Percentiles rank a stretch among this genome's conserved stretches.
These are phyloP conservation scores for Crossocerus cetratus DNA, from an alignment of 2,888 invertebrate genomes.

Conservation along the genomic window DNA sequence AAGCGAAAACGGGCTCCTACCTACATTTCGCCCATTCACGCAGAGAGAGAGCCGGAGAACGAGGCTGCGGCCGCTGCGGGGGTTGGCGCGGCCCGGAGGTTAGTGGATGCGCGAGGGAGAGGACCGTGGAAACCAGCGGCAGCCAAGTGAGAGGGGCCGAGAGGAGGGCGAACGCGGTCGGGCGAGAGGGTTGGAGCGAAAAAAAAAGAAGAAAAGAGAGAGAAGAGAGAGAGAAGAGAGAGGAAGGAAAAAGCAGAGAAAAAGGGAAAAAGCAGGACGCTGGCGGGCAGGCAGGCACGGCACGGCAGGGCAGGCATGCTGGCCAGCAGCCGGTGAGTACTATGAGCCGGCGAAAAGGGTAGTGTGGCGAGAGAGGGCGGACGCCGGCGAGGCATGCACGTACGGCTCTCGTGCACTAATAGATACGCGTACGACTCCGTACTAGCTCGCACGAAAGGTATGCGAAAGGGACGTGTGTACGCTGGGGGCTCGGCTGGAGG, in stretches of 20 bases:
- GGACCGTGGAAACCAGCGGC: no score
- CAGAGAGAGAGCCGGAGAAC: slow-evolving; percentile 66
- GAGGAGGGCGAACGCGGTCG: slow-evolving; percentile 27
- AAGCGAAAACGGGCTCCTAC: slow-evolving; percentile 76
- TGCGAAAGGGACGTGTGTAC: slow-evolving; percentile 44
- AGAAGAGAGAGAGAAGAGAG: slow-evolving; percentile 53
- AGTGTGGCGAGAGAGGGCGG: slow-evolving; percentile 15
- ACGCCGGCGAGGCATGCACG: slow-evolving; percentile 23
- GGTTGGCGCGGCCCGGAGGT: slow-evolving; percentile 45
- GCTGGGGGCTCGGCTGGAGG: slow-evolving; percentile 38
- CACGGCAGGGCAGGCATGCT: slow-evolving; percentile 48
- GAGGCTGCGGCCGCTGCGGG: slow-evolving; percentile 45
- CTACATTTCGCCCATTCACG: slow-evolving; percentile 77
- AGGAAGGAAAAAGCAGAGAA: slow-evolving; percentile 47
- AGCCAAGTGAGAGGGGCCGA: slow-evolving; percentile 19
- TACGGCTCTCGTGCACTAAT: slow-evolving; percentile 39
- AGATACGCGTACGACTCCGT: slow-evolving; percentile 37
- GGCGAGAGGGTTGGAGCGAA: slow-evolving; percentile 35
- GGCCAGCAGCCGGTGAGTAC: slow-evolving; percentile 29
- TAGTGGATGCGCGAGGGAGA: slow-evolving; percentile 33
- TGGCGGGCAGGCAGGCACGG: slow-evolving; percentile 41
- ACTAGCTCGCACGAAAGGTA: slow-evolving; percentile 35
- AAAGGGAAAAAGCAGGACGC: slow-evolving; percentile 58
- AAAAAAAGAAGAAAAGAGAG: slow-evolving; percentile 46
- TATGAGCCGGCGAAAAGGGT: slow-evolving; percentile 21